Evolutionary conservation across 2,797 vertebrate genomes (phyloP).

Genomic region (Botia kubotai): DNA sequence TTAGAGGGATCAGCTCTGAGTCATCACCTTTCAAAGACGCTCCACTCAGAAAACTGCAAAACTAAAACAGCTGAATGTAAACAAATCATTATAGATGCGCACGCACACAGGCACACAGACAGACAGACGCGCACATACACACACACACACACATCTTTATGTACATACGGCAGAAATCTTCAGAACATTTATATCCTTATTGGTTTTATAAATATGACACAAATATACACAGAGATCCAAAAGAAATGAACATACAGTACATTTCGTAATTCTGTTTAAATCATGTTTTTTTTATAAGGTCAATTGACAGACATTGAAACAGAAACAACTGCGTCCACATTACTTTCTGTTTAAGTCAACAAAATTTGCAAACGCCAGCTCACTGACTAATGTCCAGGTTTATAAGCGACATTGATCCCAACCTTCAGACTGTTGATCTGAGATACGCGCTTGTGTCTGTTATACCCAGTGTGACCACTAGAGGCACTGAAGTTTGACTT

Average conservation of each 20-base stretch:
- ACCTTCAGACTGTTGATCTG: neutral
- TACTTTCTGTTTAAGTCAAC: neutral
- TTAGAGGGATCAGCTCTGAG: conserved; percentile 38
- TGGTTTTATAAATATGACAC: no score
- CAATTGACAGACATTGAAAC: neutral
- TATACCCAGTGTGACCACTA: conserved; percentile 65
- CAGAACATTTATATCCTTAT: no score
- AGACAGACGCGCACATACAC: no score
- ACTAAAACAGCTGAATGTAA: neutral
- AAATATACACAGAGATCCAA: no score
- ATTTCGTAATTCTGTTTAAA: neutral
- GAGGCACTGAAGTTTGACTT: conserved; percentile 64
- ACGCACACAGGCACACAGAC: no score
- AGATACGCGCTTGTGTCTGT: neutral
- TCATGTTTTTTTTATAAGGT: neutral
- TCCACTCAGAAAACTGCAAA: neutral
- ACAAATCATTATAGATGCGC: no score
- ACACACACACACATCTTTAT: no score
- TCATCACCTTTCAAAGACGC: conserved; percentile 20
- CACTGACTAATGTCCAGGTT: neutral
- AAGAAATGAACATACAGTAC: neutral
- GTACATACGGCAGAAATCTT: no score
- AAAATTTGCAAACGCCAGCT: neutral
- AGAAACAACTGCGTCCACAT: neutral
- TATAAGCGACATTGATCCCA: neutral